phyloP scores from a whole-genome alignment of 1,140 invertebrate species.

The Zaprionus tsacasi region DNA sequence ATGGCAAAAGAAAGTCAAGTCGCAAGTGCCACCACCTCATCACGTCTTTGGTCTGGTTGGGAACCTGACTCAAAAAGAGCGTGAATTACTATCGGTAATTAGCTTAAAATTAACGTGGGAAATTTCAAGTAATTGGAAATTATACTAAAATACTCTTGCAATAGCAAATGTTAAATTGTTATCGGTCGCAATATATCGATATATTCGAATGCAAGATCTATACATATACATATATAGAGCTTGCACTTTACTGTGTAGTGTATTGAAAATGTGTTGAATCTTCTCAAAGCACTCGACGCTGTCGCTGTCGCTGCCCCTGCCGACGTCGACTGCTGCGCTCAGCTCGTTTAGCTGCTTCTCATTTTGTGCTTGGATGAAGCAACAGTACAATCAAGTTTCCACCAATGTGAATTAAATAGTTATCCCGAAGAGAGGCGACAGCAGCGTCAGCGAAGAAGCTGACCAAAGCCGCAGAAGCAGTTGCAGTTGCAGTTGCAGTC shows the following conservation, averaged over 20 bases:
- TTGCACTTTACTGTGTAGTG: slow-evolving; percentile 32
- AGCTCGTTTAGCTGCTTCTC: slow-evolving; percentile 53
- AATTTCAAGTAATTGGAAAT: slow-evolving; percentile 14
- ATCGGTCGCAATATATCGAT: background rate
- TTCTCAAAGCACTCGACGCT: slow-evolving; percentile 23
- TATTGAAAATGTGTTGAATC: slow-evolving; percentile 49
- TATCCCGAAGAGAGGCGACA: slow-evolving; percentile 78
- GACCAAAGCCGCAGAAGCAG: slow-evolving; percentile 27
- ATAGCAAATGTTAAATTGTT: background rate
- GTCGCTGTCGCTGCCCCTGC: background rate
- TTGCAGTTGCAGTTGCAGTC: slow-evolving; percentile 33
- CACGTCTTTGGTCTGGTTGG: slow-evolving; percentile 1
- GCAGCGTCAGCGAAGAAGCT: slow-evolving; percentile 38
- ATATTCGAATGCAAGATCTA: background rate
- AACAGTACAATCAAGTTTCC: slow-evolving; percentile 80
- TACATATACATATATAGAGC: no score
- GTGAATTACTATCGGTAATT: slow-evolving; percentile 26
- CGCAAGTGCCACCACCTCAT: background rate
- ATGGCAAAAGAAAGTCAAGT: slow-evolving; percentile 50
- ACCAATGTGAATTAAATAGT: slow-evolving; percentile 81
- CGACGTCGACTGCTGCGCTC: slow-evolving; percentile 28
- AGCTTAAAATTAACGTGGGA: slow-evolving; percentile 38
- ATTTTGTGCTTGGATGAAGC: slow-evolving; percentile 66
- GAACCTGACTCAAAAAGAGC: slow-evolving; percentile 12
- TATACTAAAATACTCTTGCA: background rate